Base-by-base conservation (phyloP, 2,797 vertebrate genomes). In the Cottoperca gobio region DNA sequence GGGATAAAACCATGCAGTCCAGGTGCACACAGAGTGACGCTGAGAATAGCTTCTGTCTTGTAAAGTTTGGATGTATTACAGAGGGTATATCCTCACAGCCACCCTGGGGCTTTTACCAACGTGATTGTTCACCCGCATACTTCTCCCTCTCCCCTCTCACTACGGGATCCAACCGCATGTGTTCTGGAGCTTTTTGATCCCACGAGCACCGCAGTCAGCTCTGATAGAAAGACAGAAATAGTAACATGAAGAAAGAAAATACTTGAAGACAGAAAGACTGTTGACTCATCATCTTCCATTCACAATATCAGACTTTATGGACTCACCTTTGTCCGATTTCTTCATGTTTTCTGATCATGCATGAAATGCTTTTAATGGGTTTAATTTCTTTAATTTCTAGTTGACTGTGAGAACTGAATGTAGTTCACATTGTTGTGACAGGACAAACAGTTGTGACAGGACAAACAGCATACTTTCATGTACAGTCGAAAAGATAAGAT, bases 111-210 rank as follows among this genome's bases (percentile, higher is more conserved):
- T 10, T 87, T 91, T 14, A 91, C 68, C 0, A 91, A 43, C 0
- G 52, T 57, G 0, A 92, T 11, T 21, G 66, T 74, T 37, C 24
- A 73, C n/a, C 35, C 61, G 0, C 33, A 40, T 3, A 43, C 52
- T 10, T 79, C 52, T 19, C 43, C 64, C 8, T 73, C 66, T 37
- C 54, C 21, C 17, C 1, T 83, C 83, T 83, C 78, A 0, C 0
- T 12, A 1, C 7, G 0, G 0, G 6, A 69, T 23, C 90, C 89
- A 13, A 73, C 74, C 0, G 79, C 76, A n/a, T 85, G 85, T 46
- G 91, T 90, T 19, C 73, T 70, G 14, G 66, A 85, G 45, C 83
- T 79, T 7, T 74, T 89, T 73, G 89, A 86, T 31, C 89, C 90
- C 64, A 92, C 21, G 0, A 89, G 76, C 5, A 88, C 67, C 1